Evolutionary conservation across 2,888 invertebrate species (phyloP), one percentile per base, ranked within the genome.

Genomic region (Thymelicus lineola): DNA sequence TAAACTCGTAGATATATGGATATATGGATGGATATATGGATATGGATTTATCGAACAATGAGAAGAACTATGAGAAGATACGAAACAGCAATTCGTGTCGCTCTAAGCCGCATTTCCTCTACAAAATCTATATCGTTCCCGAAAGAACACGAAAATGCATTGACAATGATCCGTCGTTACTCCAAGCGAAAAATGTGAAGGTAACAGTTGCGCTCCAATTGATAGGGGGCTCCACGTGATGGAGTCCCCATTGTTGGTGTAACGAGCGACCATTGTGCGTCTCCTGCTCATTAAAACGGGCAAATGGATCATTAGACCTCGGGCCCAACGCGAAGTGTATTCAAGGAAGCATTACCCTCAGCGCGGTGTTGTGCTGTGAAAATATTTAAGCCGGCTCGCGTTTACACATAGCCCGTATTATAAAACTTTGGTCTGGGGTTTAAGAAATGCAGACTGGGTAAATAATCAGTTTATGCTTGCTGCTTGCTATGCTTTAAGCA

Each of bases 211-310:
- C 50, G 35, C 59, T 50, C 59, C 66, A 60, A 66, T 66, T 66
- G 66, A 66, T 66, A 60, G 50, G 38, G 55, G 20, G 28, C n/a
- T 38, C 66, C 59, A 66, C 66, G 66, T 66, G 66, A 66, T 66
- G 50, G 48, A 66, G 66, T 36, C 66, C 35, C 66, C 67, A 72
- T 66, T 72, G 72, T 72, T 35, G 53, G 69, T 48, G 38, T 72
- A 72, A 72, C 69, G 72, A 72, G 70, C 65, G 50, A n/a, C 42
- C 69, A 72, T 72, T 72, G 72, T 72, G 65, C 65, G 71, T 58
- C 69, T 55, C 60, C 10, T 67, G 67, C 71, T 72, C 71, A 72
- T 72, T 72, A 72, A 71, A 72, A 72, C 71, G 38, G 67, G 67
- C 67, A 67, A 61, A 60, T 67, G 67, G 67, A 67, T 67, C 67